A percentile compares a stretch with the other conserved stretches of the same genome.
Conservation (phyloP, 2,113 vertebrate genomes). For the Paracanthobrama guichenoti region DNA sequence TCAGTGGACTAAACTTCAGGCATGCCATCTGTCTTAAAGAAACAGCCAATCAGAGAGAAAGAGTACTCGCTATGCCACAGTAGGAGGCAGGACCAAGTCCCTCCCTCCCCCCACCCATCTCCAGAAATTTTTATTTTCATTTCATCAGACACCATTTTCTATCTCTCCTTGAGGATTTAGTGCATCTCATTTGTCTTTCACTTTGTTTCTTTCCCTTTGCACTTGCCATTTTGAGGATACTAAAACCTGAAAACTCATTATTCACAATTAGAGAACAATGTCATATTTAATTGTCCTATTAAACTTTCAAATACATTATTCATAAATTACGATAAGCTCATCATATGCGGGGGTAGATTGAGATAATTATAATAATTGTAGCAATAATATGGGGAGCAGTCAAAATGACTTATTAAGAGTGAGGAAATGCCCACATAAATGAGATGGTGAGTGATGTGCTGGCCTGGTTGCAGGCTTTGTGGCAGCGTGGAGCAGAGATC, state of each 20-base stretch:
- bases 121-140: constrained; percentile 36
- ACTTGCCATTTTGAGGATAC: constrained; percentile 49
- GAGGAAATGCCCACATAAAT: constrained; percentile 71
- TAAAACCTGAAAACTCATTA: constrained; percentile 61
- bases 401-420: constrained; percentile 74
- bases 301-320: constrained; percentile 65
- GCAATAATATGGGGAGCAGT: constrained; percentile 74
- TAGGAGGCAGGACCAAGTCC: constrained; percentile 26
- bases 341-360: constrained; percentile 66
- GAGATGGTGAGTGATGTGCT: constrained; percentile 70
- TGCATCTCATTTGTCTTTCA: constrained; percentile 46
- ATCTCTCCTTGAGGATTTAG: constrained; percentile 22
- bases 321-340: constrained; percentile 65
- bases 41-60: constrained; percentile 57
- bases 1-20: constrained; percentile 67
- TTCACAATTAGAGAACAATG: constrained; percentile 70
- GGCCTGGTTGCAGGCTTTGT: constrained; percentile 49
- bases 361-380: constrained; percentile 78
- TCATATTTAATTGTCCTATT: constrained; percentile 68
- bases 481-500: constrained; percentile 49
- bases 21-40: constrained; percentile 73
- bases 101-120: too few species aligned
- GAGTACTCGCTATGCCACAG: constrained; percentile 46
- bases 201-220: constrained; percentile 51
- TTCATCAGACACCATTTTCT: constrained; percentile 36